These are phyloP conservation scores for Tyrannus savana DNA, from an alignment of 2,113 vertebrate species.

Conservation along the genomic window DNA sequence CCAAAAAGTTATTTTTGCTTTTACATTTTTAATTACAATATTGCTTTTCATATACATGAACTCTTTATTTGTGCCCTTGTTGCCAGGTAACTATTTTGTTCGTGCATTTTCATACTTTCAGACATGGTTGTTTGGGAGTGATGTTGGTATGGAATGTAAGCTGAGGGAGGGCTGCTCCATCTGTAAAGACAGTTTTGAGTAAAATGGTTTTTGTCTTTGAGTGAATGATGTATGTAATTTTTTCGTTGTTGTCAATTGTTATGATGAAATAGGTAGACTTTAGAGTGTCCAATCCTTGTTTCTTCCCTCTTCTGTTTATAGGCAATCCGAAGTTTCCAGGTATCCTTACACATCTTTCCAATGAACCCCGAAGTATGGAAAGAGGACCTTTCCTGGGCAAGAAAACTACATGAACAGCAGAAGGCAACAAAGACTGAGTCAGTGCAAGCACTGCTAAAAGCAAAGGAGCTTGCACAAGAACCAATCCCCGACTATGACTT, in stretches of 20 bases:
- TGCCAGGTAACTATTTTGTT: neutral
- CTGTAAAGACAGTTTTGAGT: neutral
- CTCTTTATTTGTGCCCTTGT: neutral
- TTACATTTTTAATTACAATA: neutral
- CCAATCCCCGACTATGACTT: constrained; percentile 93
- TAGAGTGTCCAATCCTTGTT: neutral
- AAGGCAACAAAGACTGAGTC: constrained; percentile 67
- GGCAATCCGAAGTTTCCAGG: constrained; percentile 93
- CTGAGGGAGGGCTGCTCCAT: neutral
- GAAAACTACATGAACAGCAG: constrained; percentile 79
- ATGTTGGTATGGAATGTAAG: neutral
- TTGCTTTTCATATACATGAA: neutral
- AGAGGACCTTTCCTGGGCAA: constrained; percentile 92
- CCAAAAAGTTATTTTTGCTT: neutral
- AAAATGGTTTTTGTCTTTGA: neutral
- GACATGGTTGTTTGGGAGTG: neutral
- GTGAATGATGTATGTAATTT: neutral
- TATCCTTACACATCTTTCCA: constrained; percentile 88
- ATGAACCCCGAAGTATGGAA: constrained; percentile 87
- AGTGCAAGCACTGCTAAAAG: constrained; percentile 66
- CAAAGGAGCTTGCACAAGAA: constrained; percentile 72
- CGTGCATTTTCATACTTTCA: neutral
- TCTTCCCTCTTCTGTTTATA: constrained; percentile 35
- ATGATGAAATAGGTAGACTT: neutral
- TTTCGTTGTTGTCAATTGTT: neutral